Evolutionary conservation across 2,888 invertebrate species (phyloP), one percentile per base, ranked within the genome.

Genomic region (Metacarcinus magister): DNA sequence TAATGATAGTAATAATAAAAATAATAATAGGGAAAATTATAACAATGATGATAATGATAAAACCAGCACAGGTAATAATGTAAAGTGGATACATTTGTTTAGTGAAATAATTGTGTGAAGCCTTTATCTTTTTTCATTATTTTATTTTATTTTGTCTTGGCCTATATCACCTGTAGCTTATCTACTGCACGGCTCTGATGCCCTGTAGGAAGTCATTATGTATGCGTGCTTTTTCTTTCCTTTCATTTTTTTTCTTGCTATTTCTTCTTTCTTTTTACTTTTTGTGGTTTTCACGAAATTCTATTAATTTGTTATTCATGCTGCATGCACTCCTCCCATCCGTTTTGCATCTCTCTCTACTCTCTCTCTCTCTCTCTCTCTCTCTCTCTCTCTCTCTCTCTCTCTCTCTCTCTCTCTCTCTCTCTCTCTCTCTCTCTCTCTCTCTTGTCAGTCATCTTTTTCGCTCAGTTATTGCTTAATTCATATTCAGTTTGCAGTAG

Each of bases 361-460:
- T 54, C 44, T 54, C 48, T 54, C 48, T 54, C 92, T 92, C 48
- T 92, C 48, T 54, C 54, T 13, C 44, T 39, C 16, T 91, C 92
- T 54, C 44, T 54, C 48, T 54, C 48, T 54, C 92, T 92, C 48
- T 92, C 48, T 54, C 54, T 54, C 54, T 54, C 54, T 54, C 54
- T 54, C 54, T 54, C 54, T 54, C 54, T 54, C 54, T 54, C 54
- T 92, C 32, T 92, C 28, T 75, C 28, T 75, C 75, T 90, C 44
- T 90, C 39, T 39, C 90, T 39, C 90, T 90, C 44, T 39, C 39
- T 90, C 90, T 39, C 39, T 90, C 39, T 90, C 39, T 90, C 90
- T 90, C 32, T 90, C 90, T 90, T 23, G 39, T 90, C 90, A 39
- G 39, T 90, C 39, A 39, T 90, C 90, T 39, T 39, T 90, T 23